These are phyloP conservation scores for Masticophis lateralis DNA, from an alignment of 2,797 vertebrate genomes.

Conservation along the genomic window DNA sequence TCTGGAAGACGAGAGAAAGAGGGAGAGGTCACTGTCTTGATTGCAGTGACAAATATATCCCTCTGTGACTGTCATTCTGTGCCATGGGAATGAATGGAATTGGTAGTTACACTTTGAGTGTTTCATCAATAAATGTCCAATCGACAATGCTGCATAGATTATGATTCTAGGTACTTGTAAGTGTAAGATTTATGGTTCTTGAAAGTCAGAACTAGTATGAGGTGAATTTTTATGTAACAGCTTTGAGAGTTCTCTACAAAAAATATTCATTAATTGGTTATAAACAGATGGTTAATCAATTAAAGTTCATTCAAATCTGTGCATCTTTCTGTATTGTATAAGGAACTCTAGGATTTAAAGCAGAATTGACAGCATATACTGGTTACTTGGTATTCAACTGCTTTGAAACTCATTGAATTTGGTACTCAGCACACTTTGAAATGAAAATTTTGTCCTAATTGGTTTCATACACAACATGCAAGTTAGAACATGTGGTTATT, in stretches of 20 bases:
- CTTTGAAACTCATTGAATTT: no score
- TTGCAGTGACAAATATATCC: not conserved
- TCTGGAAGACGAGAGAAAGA: not conserved
- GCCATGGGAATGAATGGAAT: constrained; percentile 5
- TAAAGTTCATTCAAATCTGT: not conserved
- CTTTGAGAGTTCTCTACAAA: not conserved
- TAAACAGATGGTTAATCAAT: not conserved
- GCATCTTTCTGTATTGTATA: not conserved
- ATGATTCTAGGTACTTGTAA: not conserved
- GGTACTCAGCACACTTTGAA: no score
- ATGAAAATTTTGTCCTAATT: no score
- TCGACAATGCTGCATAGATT: not conserved
- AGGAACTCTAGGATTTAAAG: not conserved
- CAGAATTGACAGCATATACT: not conserved
- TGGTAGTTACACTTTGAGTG: constrained; percentile 20
- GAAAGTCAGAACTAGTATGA: constrained; percentile 23
- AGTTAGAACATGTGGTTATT: no score
- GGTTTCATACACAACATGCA: no score
- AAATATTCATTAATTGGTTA: not conserved
- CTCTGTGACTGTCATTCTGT: not conserved
- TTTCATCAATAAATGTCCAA: constrained; percentile 24
- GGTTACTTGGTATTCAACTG: no score
- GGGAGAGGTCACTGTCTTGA: constrained; percentile 27
- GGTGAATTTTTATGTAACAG: constrained; percentile 22
- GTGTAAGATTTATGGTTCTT: not conserved